Conservation (phyloP, 2,113 vertebrate species). For the Microcebus griseorufus region DNA sequence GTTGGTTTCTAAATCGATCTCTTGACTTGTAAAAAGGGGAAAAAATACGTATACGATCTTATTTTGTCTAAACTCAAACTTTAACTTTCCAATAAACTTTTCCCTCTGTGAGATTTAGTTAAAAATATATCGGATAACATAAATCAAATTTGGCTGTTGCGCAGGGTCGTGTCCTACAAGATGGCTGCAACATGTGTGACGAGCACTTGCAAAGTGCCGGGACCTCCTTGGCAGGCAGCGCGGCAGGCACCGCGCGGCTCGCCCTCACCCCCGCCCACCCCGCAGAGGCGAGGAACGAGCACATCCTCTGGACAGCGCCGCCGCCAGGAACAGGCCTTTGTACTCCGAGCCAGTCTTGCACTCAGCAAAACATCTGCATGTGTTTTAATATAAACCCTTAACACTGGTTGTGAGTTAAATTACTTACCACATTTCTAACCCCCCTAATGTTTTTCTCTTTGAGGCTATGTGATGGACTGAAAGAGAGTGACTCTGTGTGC, state of each 20-base stretch:
- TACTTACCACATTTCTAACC: neutral
- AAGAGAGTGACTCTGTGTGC: neutral
- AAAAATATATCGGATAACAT: neutral
- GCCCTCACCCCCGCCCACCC: neutral
- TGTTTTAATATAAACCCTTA: neutral
- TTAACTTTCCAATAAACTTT: neutral
- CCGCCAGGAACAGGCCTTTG: neutral
- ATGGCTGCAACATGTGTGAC: neutral
- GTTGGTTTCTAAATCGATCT: neutral
- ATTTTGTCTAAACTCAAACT: neutral
- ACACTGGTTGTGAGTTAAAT: neutral
- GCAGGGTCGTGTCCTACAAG: neutral
- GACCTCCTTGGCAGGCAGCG: no score
- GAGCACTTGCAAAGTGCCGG: neutral
- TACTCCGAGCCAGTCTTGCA: neutral
- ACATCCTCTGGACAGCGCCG: neutral
- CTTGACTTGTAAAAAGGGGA: neutral
- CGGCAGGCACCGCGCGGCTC: no score
- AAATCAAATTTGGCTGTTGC: neutral
- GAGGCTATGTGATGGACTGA: neutral
- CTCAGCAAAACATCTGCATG: neutral
- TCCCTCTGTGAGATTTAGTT: neutral
- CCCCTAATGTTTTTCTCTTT: neutral
- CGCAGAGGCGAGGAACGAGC: neutral
- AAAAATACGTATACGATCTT: neutral